Conservation (phyloP, 2,797 vertebrate genomes). For the Mormyrus hasselquistii region DNA sequence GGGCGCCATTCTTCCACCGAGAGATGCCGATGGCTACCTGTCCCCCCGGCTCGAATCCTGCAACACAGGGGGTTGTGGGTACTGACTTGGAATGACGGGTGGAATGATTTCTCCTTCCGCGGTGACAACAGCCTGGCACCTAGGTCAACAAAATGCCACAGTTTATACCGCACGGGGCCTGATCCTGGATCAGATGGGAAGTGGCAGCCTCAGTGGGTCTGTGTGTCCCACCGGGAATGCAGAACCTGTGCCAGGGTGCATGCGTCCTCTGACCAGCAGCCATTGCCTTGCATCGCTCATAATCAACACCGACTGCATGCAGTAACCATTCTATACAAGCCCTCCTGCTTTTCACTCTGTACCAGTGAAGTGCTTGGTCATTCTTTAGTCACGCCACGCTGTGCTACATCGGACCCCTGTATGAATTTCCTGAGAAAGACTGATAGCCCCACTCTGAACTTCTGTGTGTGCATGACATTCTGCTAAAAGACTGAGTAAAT, state of each 20-base stretch:
- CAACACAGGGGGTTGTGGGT: not conserved
- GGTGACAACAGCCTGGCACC: not conserved
- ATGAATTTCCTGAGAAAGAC: slow-evolving; percentile 46
- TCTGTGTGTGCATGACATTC: not conserved
- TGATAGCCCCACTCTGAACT: not conserved
- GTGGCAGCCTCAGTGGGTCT: not conserved
- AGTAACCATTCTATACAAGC: not conserved
- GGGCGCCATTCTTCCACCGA: slow-evolving; percentile 70
- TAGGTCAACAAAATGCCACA: not conserved
- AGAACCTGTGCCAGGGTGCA: not conserved
- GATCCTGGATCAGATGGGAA: not conserved
- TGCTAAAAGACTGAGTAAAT: not conserved
- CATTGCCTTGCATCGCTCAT: not conserved
- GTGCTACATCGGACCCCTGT: not conserved
- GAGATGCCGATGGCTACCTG: slow-evolving; percentile 71
- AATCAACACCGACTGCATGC: not conserved
- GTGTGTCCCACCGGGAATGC: not conserved
- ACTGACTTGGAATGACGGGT: too few species aligned
- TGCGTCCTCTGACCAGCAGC: not conserved
- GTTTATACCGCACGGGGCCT: not conserved
- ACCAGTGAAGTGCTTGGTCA: not conserved
- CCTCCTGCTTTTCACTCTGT: not conserved
- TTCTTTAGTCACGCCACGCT: not conserved
- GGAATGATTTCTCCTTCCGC: not conserved
- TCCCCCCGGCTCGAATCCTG: slow-evolving; percentile 70